These are phyloP conservation scores for Microcebus lehilahytsara DNA, from an alignment of 2,113 vertebrate genomes.

Conservation along the genomic window DNA sequence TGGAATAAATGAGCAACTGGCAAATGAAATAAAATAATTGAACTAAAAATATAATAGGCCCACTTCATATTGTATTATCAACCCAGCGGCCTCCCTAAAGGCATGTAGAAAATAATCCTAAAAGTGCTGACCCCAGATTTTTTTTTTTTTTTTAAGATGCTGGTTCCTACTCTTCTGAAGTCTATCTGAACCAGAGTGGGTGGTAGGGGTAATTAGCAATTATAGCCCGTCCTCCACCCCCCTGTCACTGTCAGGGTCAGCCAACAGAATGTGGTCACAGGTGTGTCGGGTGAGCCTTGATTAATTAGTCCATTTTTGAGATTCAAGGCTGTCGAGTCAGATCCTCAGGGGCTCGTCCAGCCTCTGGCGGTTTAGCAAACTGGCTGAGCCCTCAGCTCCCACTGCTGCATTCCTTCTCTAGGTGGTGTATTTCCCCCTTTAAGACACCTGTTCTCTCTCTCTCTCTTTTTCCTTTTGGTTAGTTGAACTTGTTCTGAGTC, in stretches of 20 bases:
- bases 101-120: constrained; percentile 24
- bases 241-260: neutral
- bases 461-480: neutral
- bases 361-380: constrained; percentile 6
- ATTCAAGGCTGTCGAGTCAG: constrained; percentile 64
- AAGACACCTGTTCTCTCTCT: neutral
- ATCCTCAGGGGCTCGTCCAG: constrained; percentile 33
- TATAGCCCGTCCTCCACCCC: neutral
- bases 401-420: constrained; percentile 66
- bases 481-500: constrained; percentile 64
- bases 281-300: constrained; percentile 75
- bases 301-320: constrained; percentile 74
- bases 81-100: constrained; percentile 7
- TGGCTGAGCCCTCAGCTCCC: constrained; percentile 51
- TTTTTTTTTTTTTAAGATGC: neutral
- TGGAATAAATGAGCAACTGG: neutral
- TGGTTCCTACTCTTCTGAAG: constrained; percentile 16
- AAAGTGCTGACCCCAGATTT: neutral
- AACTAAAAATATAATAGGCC: constrained; percentile 47
- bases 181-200: neutral
- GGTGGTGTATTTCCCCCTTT: constrained; percentile 47
- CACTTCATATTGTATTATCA: neutral
- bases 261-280: constrained; percentile 55
- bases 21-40: constrained; percentile 13
- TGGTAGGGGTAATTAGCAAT: neutral